Conservation (phyloP, 2,113 vertebrate species). For the Leptodactylus fuscus region DNA sequence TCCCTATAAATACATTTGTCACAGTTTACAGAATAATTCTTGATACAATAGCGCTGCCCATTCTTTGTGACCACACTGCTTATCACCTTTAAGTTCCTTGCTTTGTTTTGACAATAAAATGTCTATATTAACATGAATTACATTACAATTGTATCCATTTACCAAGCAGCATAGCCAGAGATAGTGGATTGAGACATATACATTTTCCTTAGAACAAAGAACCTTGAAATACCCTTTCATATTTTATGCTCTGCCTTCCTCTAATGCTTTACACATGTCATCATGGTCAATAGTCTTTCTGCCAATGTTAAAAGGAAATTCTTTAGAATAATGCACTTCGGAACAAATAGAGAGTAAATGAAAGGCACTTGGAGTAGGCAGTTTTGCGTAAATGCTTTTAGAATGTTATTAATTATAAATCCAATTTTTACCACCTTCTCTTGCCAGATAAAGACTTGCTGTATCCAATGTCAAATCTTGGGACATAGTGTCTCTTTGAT, state of each 20-base stretch:
- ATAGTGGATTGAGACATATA: conserved; percentile 19
- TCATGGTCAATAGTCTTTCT: conserved; percentile 55
- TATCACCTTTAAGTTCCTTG: conserved; percentile 7
- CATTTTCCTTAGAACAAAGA: conserved; percentile 38
- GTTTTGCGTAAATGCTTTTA: conserved; percentile 59
- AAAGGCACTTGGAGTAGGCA: conserved; percentile 56
- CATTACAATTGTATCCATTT: conserved; percentile 32
- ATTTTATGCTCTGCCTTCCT: conserved; percentile 62
- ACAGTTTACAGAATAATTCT: conserved; percentile 28
- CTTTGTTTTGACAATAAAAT: conserved; percentile 30
- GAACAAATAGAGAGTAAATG: conserved; percentile 60
- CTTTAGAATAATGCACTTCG: conserved; percentile 51
- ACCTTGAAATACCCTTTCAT: conserved; percentile 62
- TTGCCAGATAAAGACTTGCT: conserved; percentile 57
- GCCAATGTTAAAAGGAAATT: conserved; percentile 59
- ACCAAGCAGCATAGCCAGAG: conserved; percentile 30
- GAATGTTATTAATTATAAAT: conserved; percentile 60
- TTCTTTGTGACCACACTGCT: neutral
- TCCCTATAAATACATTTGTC: neutral
- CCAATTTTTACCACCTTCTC: conserved; percentile 59
- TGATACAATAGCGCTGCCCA: neutral
- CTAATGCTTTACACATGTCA: conserved; percentile 45
- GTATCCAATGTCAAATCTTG: conserved; percentile 59
- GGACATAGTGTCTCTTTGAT: conserved; percentile 59
- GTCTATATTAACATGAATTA: conserved; percentile 28